A percentile compares a stretch with the other conserved stretches of the same genome.
Evolutionary conservation across 2,797 vertebrate species (phyloP).

Genomic region (Ataeniobius toweri): DNA sequence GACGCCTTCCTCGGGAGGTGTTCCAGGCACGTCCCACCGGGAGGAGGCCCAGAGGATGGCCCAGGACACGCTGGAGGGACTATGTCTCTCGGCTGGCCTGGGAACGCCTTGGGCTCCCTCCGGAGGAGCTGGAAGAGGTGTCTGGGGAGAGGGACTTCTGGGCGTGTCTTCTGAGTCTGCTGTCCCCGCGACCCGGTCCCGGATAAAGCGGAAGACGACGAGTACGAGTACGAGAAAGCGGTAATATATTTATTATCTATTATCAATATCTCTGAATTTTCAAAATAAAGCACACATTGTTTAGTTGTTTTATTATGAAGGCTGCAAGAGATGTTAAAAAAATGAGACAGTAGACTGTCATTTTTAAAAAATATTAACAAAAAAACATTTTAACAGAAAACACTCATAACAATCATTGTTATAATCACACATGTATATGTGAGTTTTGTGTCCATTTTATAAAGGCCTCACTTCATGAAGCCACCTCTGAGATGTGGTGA

Average conservation of each 20-base stretch:
- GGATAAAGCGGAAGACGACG: no score
- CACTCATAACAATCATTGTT: constrained; percentile 4
- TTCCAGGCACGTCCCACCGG: no score
- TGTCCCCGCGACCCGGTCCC: no score
- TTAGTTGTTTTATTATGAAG: background rate
- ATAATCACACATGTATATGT: constrained; percentile 24
- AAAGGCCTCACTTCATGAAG: constrained; percentile 66
- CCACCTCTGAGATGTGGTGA: constrained; percentile 82
- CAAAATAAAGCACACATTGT: background rate
- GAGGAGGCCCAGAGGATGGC: no score
- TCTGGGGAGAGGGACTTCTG: no score
- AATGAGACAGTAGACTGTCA: background rate
- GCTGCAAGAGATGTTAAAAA: background rate
- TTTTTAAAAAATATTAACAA: constrained; percentile 52
- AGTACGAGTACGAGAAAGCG: no score
- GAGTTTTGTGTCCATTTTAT: constrained; percentile 27
- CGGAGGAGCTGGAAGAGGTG: no score
- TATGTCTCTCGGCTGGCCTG: no score
- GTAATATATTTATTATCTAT: background rate
- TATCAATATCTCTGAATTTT: background rate
- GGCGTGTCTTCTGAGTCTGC: no score
- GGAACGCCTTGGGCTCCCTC: no score
- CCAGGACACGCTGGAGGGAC: no score
- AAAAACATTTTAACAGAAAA: constrained; percentile 20
- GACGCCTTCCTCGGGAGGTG: no score